Percentiles rank a stretch among this genome's conserved stretches.
These are phyloP conservation scores for Tiphia femorata DNA, from an alignment of 2,888 invertebrate species.

Conservation along the genomic window DNA sequence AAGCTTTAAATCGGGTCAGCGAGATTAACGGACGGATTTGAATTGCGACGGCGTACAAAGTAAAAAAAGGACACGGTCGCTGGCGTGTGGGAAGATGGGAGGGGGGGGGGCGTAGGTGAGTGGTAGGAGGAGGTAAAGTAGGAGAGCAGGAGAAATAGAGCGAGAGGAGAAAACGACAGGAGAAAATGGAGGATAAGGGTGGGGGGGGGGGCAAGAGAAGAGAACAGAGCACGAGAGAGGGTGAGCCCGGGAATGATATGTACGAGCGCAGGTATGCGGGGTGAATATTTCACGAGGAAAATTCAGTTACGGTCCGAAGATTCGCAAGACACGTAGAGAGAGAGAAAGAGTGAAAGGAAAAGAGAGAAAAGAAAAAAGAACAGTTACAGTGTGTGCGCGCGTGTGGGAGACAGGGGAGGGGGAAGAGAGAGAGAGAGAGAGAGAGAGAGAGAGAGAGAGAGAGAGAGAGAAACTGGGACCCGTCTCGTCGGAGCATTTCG, in stretches of 20 bases:
- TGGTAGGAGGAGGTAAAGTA: not conserved
- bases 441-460: not conserved
- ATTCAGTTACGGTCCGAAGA: constrained; percentile 64
- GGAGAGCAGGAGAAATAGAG: constrained; percentile 13
- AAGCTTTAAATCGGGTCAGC: constrained; percentile 34
- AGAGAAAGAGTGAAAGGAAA: too few relatives aligned
- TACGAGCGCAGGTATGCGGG: constrained; percentile 60
- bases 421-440: not conserved
- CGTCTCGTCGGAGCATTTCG: constrained; percentile 42
- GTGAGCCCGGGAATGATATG: constrained; percentile 58
- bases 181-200: constrained; percentile 30
- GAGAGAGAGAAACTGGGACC: constrained; percentile 23
- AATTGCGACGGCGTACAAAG: constrained; percentile 15
- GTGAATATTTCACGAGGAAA: constrained; percentile 66
- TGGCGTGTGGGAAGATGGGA: not conserved
- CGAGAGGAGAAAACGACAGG: constrained; percentile 19
- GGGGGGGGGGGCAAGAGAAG: constrained; percentile 19
- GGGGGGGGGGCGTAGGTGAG: not conserved
- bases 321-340: constrained; percentile 64
- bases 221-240: constrained; percentile 38
- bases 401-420: constrained; percentile 9
- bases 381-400: too few relatives aligned
- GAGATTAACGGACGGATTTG: constrained; percentile 26
- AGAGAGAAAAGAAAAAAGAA: too few relatives aligned
- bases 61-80: not conserved